phyloP scores from a whole-genome alignment of 2,113 vertebrate genomes.

The Seriola rivoliana region DNA sequence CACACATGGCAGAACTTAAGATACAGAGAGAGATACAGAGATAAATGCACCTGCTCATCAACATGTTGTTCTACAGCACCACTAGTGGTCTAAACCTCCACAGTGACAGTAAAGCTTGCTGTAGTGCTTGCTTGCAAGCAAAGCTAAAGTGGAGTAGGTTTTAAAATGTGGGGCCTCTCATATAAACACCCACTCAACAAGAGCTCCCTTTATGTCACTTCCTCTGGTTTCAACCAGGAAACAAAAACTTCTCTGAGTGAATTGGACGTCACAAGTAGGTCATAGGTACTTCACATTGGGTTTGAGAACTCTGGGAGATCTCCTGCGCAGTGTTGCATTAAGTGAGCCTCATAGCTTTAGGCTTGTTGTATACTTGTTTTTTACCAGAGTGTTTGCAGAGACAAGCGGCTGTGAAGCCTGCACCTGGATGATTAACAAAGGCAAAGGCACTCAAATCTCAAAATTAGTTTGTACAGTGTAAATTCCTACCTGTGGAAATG shows the following conservation, averaged over 20 bases:
- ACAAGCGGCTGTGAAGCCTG: neutral
- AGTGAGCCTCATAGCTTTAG: neutral
- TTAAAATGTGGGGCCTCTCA: slow-evolving; percentile 6
- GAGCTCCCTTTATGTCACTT: neutral
- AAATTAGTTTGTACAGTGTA: neutral
- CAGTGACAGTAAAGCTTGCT: neutral
- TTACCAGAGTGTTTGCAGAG: neutral
- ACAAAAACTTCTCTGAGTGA: neutral
- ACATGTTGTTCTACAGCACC: too few relatives aligned
- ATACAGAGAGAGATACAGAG: too few relatives aligned
- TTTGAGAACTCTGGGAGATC: neutral
- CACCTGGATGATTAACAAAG: neutral
- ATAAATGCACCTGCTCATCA: too few relatives aligned
- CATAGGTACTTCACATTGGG: neutral
- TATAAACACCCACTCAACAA: slow-evolving; percentile 9
- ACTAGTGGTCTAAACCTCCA: neutral
- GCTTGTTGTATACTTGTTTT: neutral
- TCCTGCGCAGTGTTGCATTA: neutral
- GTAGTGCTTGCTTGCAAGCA: too few relatives aligned
- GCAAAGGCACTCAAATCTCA: neutral
- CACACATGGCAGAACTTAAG: neutral
- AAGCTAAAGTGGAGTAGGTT: slow-evolving; percentile 11
- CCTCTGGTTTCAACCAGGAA: neutral
- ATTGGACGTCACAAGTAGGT: neutral
- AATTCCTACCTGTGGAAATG: slow-evolving; percentile 3